Conservation (phyloP, 2,888 invertebrate genomes). For the Carpatolechia fugitivella region DNA sequence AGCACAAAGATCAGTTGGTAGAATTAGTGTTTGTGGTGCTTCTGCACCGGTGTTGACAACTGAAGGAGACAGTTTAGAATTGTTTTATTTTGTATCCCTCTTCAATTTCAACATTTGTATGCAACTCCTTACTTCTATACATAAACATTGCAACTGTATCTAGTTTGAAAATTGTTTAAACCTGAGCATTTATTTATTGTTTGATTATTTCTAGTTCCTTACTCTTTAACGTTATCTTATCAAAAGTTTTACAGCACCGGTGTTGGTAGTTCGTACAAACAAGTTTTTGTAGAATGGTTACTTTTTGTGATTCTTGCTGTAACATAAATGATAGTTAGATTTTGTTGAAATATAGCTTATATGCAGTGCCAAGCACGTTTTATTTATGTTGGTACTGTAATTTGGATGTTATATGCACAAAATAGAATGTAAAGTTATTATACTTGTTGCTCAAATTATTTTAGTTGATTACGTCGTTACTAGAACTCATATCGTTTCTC, state of each 20-base stretch:
- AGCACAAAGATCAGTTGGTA: neutral
- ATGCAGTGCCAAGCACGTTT: neutral
- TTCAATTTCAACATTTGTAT: too few species aligned
- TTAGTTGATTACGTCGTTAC: conserved; percentile 6
- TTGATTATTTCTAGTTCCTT: too few species aligned
- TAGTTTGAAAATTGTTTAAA: too few species aligned
- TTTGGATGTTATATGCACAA: conserved; percentile 47
- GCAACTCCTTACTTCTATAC: too few species aligned
- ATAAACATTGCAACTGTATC: too few species aligned
- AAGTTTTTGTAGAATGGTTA: neutral
- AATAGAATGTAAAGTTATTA: conserved; percentile 34
- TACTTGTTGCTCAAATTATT: conserved; percentile 55
- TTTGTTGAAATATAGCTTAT: too few species aligned
- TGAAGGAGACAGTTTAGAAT: too few species aligned
- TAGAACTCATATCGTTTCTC: neutral
- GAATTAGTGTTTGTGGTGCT: neutral
- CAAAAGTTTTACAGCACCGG: neutral
- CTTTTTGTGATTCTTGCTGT: too few species aligned
- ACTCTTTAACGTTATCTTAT: neutral
- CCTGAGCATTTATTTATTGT: too few species aligned
- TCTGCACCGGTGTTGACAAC: too few species aligned
- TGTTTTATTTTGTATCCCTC: too few species aligned
- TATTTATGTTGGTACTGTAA: conserved; percentile 12
- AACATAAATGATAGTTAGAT: too few species aligned
- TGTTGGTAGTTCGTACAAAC: neutral